Conservation (phyloP, 1,140 invertebrate species). For the Temnothorax curvispinosus region DNA sequence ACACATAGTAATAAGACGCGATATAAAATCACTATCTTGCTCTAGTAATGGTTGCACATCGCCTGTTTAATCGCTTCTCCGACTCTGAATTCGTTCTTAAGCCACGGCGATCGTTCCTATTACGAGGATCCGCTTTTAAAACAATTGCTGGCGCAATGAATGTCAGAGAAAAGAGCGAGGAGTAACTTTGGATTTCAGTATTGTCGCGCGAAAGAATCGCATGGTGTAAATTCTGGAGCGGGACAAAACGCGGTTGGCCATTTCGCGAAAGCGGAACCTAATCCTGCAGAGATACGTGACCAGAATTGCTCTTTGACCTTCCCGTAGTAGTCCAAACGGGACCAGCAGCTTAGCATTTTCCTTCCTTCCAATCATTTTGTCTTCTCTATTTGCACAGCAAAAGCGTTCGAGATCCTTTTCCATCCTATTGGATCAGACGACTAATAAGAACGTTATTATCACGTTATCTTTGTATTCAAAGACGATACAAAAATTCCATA, state of each 20-base stretch:
- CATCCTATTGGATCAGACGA: background rate
- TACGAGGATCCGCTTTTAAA: conserved; percentile 54
- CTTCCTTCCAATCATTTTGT: conserved; percentile 64
- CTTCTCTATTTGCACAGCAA: conserved; percentile 32
- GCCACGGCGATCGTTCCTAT: conserved; percentile 44
- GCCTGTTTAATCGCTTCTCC: conserved; percentile 34
- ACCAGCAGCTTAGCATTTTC: conserved; percentile 67
- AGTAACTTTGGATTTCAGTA: conserved; percentile 66
- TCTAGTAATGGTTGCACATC: conserved; percentile 7
- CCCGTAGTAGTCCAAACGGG: conserved; percentile 52
- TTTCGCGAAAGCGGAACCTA: conserved; percentile 80
- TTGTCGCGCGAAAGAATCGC: conserved; percentile 67
- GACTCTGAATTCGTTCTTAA: conserved; percentile 41
- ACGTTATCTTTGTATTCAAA: background rate
- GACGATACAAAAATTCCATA: background rate
- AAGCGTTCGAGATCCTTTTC: conserved; percentile 28
- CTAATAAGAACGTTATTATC: conserved; percentile 41
- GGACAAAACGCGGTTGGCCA: conserved; percentile 72
- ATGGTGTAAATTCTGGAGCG: conserved; percentile 67
- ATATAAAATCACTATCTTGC: conserved; percentile 17
- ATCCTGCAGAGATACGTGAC: conserved; percentile 81
- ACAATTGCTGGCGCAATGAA: conserved; percentile 51
- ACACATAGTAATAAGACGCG: background rate
- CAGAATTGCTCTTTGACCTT: conserved; percentile 71
- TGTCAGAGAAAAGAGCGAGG: conserved; percentile 41